A percentile compares a stretch with the other conserved stretches of the same genome.
These are phyloP conservation scores for silkworm (Bombyx mori) DNA, from an alignment of 1,140 invertebrate species.

Conservation along the genomic window ASM3026992v2 NC_085123.1:3400001-3400500, in stretches of 20 bases:
- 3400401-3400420: not conserved
- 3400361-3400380: conserved; percentile 79
- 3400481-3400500: too few species aligned
- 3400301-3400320: conserved; percentile 71
- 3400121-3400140: too few species aligned
- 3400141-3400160: too few species aligned
- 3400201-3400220: conserved; percentile 74
- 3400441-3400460: too few species aligned
- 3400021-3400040: too few species aligned
- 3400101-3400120: too few species aligned
- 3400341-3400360: conserved; percentile 81
- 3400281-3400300: conserved; percentile 74
- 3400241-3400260: conserved; percentile 73
- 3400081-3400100: too few species aligned
- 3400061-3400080: too few species aligned
- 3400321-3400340: conserved; percentile 74
- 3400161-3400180: conserved; percentile 63
- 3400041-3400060: too few species aligned
- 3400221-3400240: conserved; percentile 74
- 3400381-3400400: not conserved
- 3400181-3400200: conserved; percentile 72
- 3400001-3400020: too few species aligned
- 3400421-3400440: not conserved
- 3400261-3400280: conserved; percentile 73
- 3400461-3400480: too few species aligned